These are phyloP conservation scores for Reinhardtius hippoglossoides DNA, from an alignment of 2,113 vertebrate species.

Conservation along the genomic window DNA sequence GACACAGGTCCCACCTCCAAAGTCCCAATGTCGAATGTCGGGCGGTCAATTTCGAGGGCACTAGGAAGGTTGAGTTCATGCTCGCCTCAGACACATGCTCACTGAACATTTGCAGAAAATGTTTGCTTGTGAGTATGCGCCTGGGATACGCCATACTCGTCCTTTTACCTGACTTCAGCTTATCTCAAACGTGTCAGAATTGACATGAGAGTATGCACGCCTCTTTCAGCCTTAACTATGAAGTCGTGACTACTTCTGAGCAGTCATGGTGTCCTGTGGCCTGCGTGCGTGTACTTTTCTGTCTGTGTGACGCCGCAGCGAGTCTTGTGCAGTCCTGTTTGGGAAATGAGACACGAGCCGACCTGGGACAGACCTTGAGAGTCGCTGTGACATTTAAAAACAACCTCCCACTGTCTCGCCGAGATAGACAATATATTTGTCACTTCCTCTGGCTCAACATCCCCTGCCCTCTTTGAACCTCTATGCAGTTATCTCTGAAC, in stretches of 20 bases:
- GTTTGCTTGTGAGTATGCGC: no score
- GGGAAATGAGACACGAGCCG: constrained; percentile 1
- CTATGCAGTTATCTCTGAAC: constrained; percentile 10
- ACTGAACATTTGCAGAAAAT: no score
- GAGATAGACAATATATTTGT: constrained; percentile 52
- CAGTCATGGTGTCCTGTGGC: constrained; percentile 10
- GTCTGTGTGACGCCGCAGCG: constrained; percentile 10
- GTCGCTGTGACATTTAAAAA: constrained; percentile 63
- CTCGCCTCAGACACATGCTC: no score
- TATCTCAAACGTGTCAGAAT: no score
- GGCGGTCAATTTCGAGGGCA: background rate
- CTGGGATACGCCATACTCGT: no score
- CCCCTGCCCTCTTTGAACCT: constrained; percentile 29
- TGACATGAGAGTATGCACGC: no score
- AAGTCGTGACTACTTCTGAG: background rate
- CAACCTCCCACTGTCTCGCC: constrained; percentile 31
- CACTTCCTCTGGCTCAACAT: constrained; percentile 8
- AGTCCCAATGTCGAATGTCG: no score
- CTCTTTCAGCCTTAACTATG: background rate
- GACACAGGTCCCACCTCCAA: no score
- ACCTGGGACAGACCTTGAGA: constrained; percentile 50
- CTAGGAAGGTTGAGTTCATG: background rate
- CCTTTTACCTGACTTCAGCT: no score
- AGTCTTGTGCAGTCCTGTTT: constrained; percentile 20
- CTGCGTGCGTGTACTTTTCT: background rate